Conservation (phyloP, 2,797 vertebrate genomes). For the Anolis apletophallus region DNA sequence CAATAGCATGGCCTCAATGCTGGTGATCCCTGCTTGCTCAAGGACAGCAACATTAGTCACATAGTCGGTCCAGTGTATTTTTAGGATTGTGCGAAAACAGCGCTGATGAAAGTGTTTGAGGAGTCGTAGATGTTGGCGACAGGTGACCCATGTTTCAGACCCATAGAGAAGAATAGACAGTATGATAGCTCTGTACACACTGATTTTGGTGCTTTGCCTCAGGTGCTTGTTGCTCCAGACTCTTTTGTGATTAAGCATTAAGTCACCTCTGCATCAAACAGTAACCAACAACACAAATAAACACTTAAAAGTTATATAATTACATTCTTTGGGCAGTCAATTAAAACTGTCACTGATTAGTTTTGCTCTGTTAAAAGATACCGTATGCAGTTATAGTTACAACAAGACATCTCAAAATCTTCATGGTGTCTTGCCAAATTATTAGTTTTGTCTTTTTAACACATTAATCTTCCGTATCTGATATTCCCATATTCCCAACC, state of each 20-base stretch:
- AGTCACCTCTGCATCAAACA: background rate
- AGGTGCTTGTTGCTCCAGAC: no score
- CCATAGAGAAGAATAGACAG: no score
- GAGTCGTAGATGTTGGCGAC: no score
- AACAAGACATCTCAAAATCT: background rate
- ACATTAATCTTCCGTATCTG: background rate
- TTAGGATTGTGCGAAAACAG: no score
- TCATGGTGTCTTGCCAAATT: background rate
- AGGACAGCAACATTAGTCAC: no score
- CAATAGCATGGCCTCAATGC: no score
- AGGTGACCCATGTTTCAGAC: no score
- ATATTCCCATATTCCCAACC: conserved; percentile 4
- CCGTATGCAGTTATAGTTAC: background rate
- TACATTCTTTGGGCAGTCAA: conserved; percentile 16
- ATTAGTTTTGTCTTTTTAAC: background rate
- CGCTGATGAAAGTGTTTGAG: no score
- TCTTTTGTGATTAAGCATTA: background rate
- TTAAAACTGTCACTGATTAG: conserved; percentile 1
- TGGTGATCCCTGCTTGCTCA: no score
- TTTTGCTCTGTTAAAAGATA: background rate
- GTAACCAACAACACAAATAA: background rate
- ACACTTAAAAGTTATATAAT: conserved; percentile 20
- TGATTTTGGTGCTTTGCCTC: no score
- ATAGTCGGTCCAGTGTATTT: no score
- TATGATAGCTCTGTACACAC: no score